Evolutionary conservation across 2,113 vertebrate genomes (phyloP).

Genomic region (Brachirus orientalis): DNA sequence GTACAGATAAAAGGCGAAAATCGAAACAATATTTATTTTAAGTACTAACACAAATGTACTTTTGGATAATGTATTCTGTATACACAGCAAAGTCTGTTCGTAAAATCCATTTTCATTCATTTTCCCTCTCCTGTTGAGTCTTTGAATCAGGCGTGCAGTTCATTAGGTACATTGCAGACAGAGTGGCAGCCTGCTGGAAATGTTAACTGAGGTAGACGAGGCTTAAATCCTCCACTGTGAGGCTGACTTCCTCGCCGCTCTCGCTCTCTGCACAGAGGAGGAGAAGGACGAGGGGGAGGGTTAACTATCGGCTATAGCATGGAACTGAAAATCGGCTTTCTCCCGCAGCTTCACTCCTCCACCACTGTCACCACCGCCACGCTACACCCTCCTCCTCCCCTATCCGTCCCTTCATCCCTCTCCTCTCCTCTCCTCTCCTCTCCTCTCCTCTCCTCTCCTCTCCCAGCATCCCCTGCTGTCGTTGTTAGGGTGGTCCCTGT

Average conservation of each 20-base stretch:
- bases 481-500: conserved; percentile 76
- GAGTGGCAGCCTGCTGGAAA: conserved; percentile 27
- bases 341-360: conserved; percentile 35
- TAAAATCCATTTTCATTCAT: background rate
- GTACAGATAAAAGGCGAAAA: too few species aligned
- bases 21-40: too few species aligned
- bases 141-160: background rate
- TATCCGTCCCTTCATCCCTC: too few species aligned
- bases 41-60: too few species aligned
- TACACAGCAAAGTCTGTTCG: too few species aligned
- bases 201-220: conserved; percentile 58
- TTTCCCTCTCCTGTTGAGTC: background rate
- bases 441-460: conserved; percentile 25
- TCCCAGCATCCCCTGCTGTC: conserved; percentile 67
- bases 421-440: conserved; percentile 28
- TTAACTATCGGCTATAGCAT: conserved; percentile 64
- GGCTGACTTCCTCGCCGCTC: conserved; percentile 45
- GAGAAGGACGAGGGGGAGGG: conserved; percentile 32
- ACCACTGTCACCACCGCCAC: background rate
- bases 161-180: conserved; percentile 25
- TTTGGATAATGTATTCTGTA: too few species aligned
- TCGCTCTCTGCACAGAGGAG: conserved; percentile 37
- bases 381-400: background rate
- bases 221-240: conserved; percentile 56
- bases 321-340: conserved; percentile 53